Base-by-base conservation (phyloP, 1,140 invertebrate species). In the Gonioctena quinquepunctata region DNA sequence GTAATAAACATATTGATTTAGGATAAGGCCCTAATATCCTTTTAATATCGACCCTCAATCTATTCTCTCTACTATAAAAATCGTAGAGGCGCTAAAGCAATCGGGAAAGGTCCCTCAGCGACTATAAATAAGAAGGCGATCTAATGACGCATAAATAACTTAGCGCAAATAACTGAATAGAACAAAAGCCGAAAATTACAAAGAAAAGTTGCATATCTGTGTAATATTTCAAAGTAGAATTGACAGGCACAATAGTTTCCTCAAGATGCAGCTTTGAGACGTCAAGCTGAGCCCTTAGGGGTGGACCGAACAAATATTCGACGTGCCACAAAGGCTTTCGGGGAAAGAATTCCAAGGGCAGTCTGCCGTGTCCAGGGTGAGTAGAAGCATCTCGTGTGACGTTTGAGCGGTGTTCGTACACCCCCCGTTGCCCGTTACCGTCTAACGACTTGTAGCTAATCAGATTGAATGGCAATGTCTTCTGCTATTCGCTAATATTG, bases 381-480 rank as follows among this genome's bases (percentile, higher is more conserved):
- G 72, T 68, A 71, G 74, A 77, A 72, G 71, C 70, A 72, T 77
- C 33, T 42, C 33, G 33, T 42, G 33, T 42, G 33, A 42, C 33
- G 33, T 42, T 77, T 62, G 69, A 75, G 60, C 73, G 56, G 67
- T 66, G 76, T 73, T 73, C 73, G 54, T 69, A 56, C 67, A 72
- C 69, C 73, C 73, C 76, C 76, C 68, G 73, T 68, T 62, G 76
- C 18, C 61, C 28, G 64, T 11, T 42, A 42, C 33, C 11, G 33
- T 42, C 75, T 77, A 77, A 77, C 76, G 73, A 77, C 76, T 77
- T 73, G 73, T 59, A 65, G 71, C 76, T 75, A 77, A 77, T 77
- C 76, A 75, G 73, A 77, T 73, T 60, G 67, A 73, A 25, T 50
- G 21, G 22, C 27, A 57, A 68, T 68, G 26, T 54, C 50, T 42